phyloP scores from a whole-genome alignment of 2,797 vertebrate species.

The Falco naumanni region DNA sequence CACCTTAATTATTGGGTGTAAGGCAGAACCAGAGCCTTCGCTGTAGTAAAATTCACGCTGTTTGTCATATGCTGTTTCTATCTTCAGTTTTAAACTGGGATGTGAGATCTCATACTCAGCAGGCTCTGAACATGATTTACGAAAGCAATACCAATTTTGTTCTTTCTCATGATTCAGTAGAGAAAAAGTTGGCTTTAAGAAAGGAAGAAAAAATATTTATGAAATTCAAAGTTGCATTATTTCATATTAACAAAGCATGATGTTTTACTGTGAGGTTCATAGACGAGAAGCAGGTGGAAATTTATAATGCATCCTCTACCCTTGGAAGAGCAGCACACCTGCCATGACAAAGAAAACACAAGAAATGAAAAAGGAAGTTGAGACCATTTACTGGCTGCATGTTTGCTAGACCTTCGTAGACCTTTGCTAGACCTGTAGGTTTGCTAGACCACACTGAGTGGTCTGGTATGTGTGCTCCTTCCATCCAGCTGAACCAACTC shows the following conservation, averaged over 20 bases:
- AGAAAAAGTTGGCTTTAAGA: not conserved
- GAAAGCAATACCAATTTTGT: not conserved
- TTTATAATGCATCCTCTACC: too few relatives aligned
- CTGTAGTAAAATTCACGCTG: not conserved
- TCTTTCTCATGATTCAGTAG: not conserved
- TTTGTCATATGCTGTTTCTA: not conserved
- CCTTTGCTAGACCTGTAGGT: not conserved
- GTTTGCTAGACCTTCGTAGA: not conserved
- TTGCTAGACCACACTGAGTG: not conserved
- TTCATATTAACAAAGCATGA: not conserved
- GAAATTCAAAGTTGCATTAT: not conserved
- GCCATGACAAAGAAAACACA: not conserved
- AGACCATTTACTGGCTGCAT: not conserved
- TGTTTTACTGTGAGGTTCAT: not conserved
- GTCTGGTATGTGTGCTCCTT: not conserved
- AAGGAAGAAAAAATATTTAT: not conserved
- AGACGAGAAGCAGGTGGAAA: not conserved
- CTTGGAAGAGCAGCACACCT: not conserved
- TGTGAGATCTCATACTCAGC: not conserved
- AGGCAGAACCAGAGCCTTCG: not conserved
- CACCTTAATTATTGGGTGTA: not conserved
- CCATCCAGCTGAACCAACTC: not conserved
- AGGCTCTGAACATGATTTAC: not conserved
- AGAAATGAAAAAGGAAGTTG: not conserved
- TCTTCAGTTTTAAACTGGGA: not conserved